Conservation (phyloP, 1,140 invertebrate genomes). For the Rhagoletis pomonella region DNA sequence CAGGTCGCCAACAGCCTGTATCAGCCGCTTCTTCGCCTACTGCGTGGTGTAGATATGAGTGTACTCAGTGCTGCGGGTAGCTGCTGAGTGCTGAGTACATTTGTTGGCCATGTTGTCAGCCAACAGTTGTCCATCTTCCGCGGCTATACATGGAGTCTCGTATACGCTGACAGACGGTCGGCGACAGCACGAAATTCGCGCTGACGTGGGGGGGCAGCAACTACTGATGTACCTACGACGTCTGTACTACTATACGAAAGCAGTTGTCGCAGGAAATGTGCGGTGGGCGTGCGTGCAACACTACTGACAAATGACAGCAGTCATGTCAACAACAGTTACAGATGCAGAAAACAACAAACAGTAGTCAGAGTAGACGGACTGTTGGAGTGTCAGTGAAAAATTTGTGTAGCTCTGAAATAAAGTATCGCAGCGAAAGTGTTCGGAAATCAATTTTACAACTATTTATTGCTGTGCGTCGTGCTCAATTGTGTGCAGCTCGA, state of each 20-base stretch:
- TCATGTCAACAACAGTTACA: slow-evolving; percentile 41
- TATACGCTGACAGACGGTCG: slow-evolving; percentile 2
- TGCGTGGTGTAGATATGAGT: too few relatives aligned
- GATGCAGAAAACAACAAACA: background rate
- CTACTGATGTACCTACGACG: background rate
- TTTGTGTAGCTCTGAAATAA: background rate
- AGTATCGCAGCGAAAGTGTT: slow-evolving; percentile 28
- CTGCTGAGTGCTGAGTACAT: background rate
- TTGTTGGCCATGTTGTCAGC: background rate
- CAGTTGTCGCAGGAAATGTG: background rate
- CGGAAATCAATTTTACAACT: slow-evolving; percentile 48
- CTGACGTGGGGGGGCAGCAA: background rate
- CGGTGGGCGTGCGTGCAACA: background rate
- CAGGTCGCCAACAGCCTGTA: too few relatives aligned
- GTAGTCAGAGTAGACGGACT: too few relatives aligned
- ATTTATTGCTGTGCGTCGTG: slow-evolving; percentile 15
- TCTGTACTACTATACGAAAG: background rate
- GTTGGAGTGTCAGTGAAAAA: background rate
- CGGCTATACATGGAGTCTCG: background rate
- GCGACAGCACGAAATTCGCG: background rate
- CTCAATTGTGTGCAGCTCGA: too few relatives aligned
- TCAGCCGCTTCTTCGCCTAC: too few relatives aligned
- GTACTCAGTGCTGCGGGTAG: too few relatives aligned
- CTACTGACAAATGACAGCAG: slow-evolving; percentile 31
- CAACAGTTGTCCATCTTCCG: slow-evolving; percentile 47